Evolutionary conservation across 1,140 invertebrate genomes (phyloP).

Genomic region (Hylaeus volcanicus): DNA sequence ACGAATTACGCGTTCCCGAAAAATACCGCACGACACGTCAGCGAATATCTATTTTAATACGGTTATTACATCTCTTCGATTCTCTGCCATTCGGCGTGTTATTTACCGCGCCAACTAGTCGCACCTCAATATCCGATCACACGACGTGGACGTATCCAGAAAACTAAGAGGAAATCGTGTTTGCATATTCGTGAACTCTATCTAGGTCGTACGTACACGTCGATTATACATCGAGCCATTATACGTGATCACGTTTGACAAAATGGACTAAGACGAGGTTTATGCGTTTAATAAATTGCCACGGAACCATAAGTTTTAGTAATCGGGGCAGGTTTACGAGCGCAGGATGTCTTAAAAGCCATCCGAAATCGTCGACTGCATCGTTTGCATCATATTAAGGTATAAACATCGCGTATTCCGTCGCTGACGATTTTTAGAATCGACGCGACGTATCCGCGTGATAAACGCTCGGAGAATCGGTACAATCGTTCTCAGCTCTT

Average conservation of each 20-base stretch:
- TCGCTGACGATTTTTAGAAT: no score
- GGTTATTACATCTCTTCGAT: constrained; percentile 1
- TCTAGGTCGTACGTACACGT: not conserved
- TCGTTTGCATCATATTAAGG: no score
- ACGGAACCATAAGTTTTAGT: no score
- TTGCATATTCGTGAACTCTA: not conserved
- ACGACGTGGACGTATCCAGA: constrained; percentile 9
- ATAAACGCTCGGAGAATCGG: no score
- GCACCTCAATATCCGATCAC: constrained; percentile 29
- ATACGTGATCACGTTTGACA: not conserved
- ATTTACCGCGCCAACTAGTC: constrained; percentile 29
- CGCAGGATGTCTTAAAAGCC: no score
- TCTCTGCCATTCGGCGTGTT: constrained; percentile 7
- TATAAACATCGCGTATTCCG: no score
- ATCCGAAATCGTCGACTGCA: no score
- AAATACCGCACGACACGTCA: not conserved
- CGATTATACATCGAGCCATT: not conserved
- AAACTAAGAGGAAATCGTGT: not conserved
- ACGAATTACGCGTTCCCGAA: not conserved
- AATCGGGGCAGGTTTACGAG: no score
- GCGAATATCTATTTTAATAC: constrained; percentile 29
- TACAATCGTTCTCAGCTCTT: not conserved
- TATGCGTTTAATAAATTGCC: no score
- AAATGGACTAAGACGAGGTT: not conserved
- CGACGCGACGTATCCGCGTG: no score